phyloP scores from a whole-genome alignment of 1,140 invertebrate genomes.

The Orussus abietinus region DNA sequence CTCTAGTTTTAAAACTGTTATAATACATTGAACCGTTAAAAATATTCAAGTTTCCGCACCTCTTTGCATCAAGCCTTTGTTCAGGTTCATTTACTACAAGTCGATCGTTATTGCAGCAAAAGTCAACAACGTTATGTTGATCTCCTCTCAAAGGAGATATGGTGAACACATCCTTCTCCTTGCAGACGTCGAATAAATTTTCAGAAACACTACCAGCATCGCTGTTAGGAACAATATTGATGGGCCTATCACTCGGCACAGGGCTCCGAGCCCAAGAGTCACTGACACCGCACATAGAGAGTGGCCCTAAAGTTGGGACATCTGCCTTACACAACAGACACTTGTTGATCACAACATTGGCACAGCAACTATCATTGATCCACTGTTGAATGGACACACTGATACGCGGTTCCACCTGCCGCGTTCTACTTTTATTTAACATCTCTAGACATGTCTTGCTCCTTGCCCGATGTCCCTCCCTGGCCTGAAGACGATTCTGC shows the following conservation, averaged over 20 bases:
- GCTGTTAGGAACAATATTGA: no score
- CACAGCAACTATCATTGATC: slow-evolving; percentile 51
- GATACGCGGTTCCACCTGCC: slow-evolving; percentile 16
- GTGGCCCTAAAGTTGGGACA: no score
- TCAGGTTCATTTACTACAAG: not conserved
- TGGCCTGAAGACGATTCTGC: slow-evolving; percentile 25
- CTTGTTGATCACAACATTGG: slow-evolving; percentile 42
- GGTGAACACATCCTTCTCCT: slow-evolving; percentile 37
- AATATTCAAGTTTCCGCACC: no score
- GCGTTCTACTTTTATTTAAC: slow-evolving; percentile 20
- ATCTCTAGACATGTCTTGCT: slow-evolving; percentile 26
- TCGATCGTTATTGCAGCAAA: slow-evolving; percentile 25
- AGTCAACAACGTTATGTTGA: slow-evolving; percentile 23
- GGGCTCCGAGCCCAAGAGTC: no score
- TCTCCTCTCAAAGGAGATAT: slow-evolving; percentile 11
- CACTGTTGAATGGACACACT: slow-evolving; percentile 38
- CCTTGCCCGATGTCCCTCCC: slow-evolving; percentile 23
- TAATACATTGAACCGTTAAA: no score
- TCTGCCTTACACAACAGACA: slow-evolving; percentile 35
- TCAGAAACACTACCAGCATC: no score
- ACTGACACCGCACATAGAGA: no score
- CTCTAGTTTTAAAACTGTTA: no score
- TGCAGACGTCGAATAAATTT: no score
- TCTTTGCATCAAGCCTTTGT: no score
- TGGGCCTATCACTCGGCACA: no score